These are phyloP conservation scores for Cygnus olor DNA, from an alignment of 2,797 vertebrate genomes.

Conservation along the genomic window DNA sequence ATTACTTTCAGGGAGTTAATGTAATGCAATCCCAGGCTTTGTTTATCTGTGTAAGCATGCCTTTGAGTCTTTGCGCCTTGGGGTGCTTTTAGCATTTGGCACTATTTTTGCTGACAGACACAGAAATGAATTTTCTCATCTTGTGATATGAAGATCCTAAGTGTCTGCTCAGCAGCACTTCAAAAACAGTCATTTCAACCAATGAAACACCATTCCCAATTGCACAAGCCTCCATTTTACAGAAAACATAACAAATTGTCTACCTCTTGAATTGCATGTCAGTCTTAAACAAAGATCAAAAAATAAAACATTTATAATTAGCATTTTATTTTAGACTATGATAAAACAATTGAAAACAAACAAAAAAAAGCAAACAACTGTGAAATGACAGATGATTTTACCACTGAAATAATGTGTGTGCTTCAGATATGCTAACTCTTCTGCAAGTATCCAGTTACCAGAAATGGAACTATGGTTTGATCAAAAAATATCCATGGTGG, in stretches of 20 bases:
- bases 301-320: not conserved
- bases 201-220: not conserved
- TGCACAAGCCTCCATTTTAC: not conserved
- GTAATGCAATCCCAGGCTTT: not conserved
- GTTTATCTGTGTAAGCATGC: not conserved
- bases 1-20: not conserved
- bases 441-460: not conserved
- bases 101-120: not conserved
- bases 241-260: not conserved
- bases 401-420: not conserved
- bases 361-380: no score
- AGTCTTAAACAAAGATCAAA: not conserved
- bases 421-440: not conserved
- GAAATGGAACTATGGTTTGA: not conserved
- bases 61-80: not conserved
- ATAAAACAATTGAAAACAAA: not conserved
- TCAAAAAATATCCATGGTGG: not conserved
- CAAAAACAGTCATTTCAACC: not conserved
- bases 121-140: constrained; percentile 7
- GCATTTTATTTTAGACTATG: not conserved
- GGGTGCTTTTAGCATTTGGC: not conserved
- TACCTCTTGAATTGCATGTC: not conserved
- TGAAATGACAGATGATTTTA: not conserved
- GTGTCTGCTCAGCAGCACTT: not conserved
- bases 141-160: not conserved